phyloP scores from a whole-genome alignment of 2,797 vertebrate genomes.

The Acanthis flammea region DNA sequence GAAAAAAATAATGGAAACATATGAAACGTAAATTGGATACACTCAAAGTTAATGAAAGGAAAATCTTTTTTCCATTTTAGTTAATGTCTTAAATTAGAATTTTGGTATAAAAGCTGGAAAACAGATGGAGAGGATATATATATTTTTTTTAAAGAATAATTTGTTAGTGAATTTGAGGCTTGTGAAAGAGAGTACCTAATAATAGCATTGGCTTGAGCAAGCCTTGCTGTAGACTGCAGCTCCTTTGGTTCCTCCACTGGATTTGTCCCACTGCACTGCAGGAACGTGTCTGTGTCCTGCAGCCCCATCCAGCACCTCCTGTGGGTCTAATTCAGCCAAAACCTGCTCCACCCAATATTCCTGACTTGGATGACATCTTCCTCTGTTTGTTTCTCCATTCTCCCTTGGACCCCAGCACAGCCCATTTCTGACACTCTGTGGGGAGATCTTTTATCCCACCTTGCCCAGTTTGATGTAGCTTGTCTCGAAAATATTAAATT shows the following conservation, averaged over 20 bases:
- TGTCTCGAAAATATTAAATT: background rate
- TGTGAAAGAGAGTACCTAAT: slow-evolving; percentile 40
- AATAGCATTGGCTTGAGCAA: slow-evolving; percentile 26
- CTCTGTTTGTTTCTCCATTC: background rate
- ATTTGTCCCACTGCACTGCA: background rate
- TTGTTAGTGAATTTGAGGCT: slow-evolving; percentile 61
- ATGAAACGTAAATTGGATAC: slow-evolving; percentile 59
- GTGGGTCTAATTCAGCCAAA: background rate
- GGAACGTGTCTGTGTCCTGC: background rate
- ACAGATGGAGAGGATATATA: slow-evolving; percentile 55
- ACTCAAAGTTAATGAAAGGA: slow-evolving; percentile 68
- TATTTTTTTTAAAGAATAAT: slow-evolving; percentile 9
- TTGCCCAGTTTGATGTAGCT: background rate
- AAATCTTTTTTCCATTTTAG: slow-evolving; percentile 65
- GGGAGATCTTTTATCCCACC: background rate
- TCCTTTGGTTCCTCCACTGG: background rate
- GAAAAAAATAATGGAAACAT: slow-evolving; percentile 61
- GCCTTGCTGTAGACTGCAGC: background rate
- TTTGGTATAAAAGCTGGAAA: slow-evolving; percentile 65
- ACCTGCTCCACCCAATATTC: background rate
- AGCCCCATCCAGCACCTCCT: background rate
- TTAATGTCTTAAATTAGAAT: slow-evolving; percentile 66
- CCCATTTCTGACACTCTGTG: background rate
- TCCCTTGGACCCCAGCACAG: background rate
- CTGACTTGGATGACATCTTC: background rate